These are phyloP conservation scores for Sylvicola cinctus DNA, from an alignment of 2,888 invertebrate genomes.

Conservation along the genomic window DNA sequence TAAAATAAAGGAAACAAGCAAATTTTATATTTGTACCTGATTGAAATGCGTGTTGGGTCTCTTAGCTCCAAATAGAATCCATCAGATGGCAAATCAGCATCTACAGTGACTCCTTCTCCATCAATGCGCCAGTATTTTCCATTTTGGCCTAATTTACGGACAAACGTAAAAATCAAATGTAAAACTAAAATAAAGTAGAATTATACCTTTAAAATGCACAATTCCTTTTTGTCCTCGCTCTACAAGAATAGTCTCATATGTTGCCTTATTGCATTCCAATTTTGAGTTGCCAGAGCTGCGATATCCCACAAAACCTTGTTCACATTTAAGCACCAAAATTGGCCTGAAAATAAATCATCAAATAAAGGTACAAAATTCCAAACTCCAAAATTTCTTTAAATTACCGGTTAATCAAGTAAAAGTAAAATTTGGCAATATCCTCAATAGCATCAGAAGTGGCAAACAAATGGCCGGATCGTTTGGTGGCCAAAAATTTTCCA, in stretches of 20 bases:
- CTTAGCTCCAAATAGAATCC: constrained; percentile 84
- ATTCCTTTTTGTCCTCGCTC: constrained; percentile 75
- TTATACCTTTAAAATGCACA: constrained; percentile 73
- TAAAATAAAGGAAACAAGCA: background rate
- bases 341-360: constrained; percentile 35
- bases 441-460: constrained; percentile 68
- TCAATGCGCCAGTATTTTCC: constrained; percentile 89
- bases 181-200: background rate
- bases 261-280: constrained; percentile 88
- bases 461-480: constrained; percentile 84
- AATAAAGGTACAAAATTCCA: background rate
- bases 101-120: constrained; percentile 69
- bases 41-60: constrained; percentile 81
- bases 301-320: constrained; percentile 90
- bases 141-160: constrained; percentile 83
- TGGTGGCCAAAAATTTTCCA: constrained; percentile 82
- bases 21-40: constrained; percentile 39
- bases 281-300: constrained; percentile 57
- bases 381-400: background rate
- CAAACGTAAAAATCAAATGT: too few relatives aligned
- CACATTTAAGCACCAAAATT: constrained; percentile 80
- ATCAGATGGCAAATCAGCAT: constrained; percentile 57
- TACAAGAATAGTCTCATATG: constrained; percentile 81
- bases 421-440: constrained; percentile 81
- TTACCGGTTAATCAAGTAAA: constrained; percentile 79